phyloP scores from a whole-genome alignment of 1,140 invertebrate genomes.

The Himalopsyche phryganea region DNA sequence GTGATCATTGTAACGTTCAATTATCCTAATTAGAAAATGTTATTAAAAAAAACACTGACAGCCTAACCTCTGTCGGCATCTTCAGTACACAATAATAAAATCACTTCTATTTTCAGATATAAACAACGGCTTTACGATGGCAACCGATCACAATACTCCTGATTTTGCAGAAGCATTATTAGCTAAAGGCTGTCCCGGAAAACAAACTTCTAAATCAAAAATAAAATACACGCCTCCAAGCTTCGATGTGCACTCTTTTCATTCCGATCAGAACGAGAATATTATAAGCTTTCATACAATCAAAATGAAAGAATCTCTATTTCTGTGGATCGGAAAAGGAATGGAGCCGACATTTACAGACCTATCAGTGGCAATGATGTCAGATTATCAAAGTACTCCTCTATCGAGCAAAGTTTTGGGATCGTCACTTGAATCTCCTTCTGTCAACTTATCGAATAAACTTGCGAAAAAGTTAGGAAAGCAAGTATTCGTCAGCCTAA shows the following conservation, averaged over 20 bases:
- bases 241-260: conserved; percentile 19
- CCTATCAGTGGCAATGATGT: conserved; percentile 27
- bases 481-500: conserved; percentile 31
- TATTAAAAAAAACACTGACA: too few relatives aligned
- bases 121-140: too few relatives aligned
- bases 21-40: too few relatives aligned
- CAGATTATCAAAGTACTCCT: conserved; percentile 1
- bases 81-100: too few relatives aligned
- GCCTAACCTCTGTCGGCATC: too few relatives aligned
- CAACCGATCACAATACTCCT: neutral
- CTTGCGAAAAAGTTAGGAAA: conserved; percentile 30
- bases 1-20: too few relatives aligned
- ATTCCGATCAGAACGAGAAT: conserved; percentile 9
- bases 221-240: conserved; percentile 21
- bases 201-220: conserved; percentile 20
- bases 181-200: conserved; percentile 13
- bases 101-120: too few relatives aligned
- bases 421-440: conserved; percentile 13
- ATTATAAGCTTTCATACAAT: conserved; percentile 24
- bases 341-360: conserved; percentile 19
- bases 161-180: conserved; percentile 6
- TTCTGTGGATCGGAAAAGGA: conserved; percentile 31
- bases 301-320: conserved; percentile 31
- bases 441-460: conserved; percentile 22
- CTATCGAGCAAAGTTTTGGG: conserved; percentile 24